A percentile compares a stretch with the other conserved stretches of the same genome.
Conservation (phyloP, 2,888 invertebrate genomes). For the Drosophila neotestacea region DNA sequence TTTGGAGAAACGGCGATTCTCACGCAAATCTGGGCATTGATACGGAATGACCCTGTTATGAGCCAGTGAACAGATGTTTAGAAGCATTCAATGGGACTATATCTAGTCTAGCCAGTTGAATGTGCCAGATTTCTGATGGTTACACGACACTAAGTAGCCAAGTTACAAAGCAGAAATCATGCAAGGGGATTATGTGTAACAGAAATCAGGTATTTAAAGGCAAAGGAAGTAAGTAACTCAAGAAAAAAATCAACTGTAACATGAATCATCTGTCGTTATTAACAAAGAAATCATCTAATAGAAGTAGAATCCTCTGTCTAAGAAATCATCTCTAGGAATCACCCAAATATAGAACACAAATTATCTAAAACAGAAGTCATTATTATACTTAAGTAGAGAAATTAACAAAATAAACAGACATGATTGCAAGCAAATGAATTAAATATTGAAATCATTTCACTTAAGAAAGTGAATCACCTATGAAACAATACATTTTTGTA, state of each 20-base stretch:
- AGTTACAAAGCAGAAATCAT: conserved; percentile 5
- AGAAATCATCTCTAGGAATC: background rate
- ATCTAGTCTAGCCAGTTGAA: conserved; percentile 16
- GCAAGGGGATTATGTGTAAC: background rate
- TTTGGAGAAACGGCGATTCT: conserved; percentile 27
- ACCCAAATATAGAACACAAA: background rate
- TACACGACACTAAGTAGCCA: conserved; percentile 17
- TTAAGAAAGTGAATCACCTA: conserved; percentile 8
- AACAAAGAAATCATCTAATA: no score
- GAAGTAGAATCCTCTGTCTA: background rate
- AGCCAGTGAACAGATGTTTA: conserved; percentile 24
- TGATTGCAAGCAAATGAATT: background rate
- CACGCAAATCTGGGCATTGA: conserved; percentile 54
- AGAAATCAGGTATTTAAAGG: background rate
- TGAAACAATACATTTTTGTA: conserved; percentile 3
- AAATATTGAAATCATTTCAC: background rate
- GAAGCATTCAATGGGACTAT: conserved; percentile 7
- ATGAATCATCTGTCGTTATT: no score
- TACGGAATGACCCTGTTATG: conserved; percentile 48
- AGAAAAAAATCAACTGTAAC: background rate
- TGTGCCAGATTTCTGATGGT: background rate
- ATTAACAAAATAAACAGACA: conserved; percentile 5
- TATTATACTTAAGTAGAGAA: background rate
- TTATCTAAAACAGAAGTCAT: background rate
- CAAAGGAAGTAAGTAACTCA: background rate